Percentiles rank a stretch among this genome's conserved stretches.
Evolutionary conservation across 2,797 vertebrate species (phyloP).

Genomic region (Leucoraja ocellata): DNA sequence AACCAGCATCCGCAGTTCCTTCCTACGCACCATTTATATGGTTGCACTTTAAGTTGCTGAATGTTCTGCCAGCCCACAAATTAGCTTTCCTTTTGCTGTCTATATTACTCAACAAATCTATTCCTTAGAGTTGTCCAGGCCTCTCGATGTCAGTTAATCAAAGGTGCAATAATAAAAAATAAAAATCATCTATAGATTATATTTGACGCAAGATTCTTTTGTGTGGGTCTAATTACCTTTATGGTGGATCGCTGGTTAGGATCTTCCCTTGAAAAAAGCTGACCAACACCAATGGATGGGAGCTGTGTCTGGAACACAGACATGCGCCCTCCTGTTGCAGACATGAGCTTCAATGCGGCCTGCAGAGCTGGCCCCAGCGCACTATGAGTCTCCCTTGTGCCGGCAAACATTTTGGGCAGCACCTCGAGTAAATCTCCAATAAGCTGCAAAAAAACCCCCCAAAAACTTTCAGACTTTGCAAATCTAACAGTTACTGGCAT

Average conservation of each 20-base stretch:
- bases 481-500: background rate
- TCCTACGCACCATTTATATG: background rate
- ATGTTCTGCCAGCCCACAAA: no score
- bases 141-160: background rate
- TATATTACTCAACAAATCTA: background rate
- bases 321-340: slow-evolving; percentile 82
- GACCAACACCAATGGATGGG: slow-evolving; percentile 78
- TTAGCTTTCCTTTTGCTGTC: background rate
- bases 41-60: background rate
- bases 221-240: slow-evolving; percentile 64
- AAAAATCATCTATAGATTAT: background rate
- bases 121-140: background rate
- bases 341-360: slow-evolving; percentile 91
- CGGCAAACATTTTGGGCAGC: slow-evolving; percentile 81
- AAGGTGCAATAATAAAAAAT: no score
- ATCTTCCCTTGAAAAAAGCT: slow-evolving; percentile 85
- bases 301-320: slow-evolving; percentile 93
- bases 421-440: slow-evolving; percentile 81
- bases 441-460: slow-evolving; percentile 62
- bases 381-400: slow-evolving; percentile 85
- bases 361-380: slow-evolving; percentile 88
- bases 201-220: background rate
- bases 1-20: no score
- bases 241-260: slow-evolving; percentile 88
- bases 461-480: background rate